These are phyloP conservation scores for Papilio demoleus DNA, from an alignment of 2,888 invertebrate species.

Conservation along the genomic window DNA sequence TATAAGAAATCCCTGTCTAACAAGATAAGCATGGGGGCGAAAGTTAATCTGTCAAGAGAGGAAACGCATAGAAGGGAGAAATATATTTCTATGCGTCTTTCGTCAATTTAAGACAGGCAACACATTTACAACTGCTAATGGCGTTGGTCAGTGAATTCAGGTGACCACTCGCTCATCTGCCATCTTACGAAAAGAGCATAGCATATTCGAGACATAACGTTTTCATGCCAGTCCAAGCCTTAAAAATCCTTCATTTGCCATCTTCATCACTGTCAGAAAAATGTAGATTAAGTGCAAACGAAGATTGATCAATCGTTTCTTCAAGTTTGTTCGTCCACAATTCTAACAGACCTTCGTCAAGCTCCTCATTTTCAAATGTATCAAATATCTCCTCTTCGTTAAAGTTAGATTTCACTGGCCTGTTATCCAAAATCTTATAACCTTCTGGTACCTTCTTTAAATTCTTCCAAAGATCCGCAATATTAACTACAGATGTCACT, in stretches of 20 bases:
- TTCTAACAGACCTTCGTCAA: conserved; percentile 67
- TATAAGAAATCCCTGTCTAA: too few relatives aligned
- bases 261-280: conserved; percentile 50
- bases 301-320: conserved; percentile 44
- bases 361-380: conserved; percentile 61
- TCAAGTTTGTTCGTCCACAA: conserved; percentile 57
- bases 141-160: too few relatives aligned
- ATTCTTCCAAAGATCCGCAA: conserved; percentile 60
- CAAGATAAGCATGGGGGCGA: too few relatives aligned
- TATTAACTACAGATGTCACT: conserved; percentile 60
- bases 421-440: conserved; percentile 53
- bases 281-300: conserved; percentile 44
- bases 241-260: conserved; percentile 16
- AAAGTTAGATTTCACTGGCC: conserved; percentile 49
- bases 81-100: too few relatives aligned
- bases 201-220: too few relatives aligned
- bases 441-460: conserved; percentile 62
- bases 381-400: conserved; percentile 65
- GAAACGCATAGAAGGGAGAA: too few relatives aligned
- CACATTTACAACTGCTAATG: too few relatives aligned
- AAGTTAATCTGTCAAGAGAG: too few relatives aligned
- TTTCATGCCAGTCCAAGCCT: too few relatives aligned
- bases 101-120: too few relatives aligned
- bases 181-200: too few relatives aligned
- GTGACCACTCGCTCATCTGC: too few relatives aligned